Evolutionary conservation across 2,113 vertebrate species (phyloP).

Genomic region (Anthoscopus minutus): DNA sequence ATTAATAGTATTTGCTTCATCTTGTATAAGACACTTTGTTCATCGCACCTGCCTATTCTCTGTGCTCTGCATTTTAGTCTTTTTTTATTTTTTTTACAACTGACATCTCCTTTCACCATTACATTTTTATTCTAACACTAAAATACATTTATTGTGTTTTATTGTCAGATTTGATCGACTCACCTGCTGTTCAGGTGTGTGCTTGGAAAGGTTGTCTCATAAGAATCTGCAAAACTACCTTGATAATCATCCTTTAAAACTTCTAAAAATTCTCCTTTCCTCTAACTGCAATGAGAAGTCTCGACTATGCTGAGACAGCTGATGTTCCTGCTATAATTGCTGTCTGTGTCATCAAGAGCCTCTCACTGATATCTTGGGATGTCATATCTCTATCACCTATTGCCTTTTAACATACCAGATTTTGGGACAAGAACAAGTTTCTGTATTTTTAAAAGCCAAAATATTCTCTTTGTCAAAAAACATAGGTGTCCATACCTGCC

Average conservation of each 20-base stretch:
- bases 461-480: background rate
- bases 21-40: background rate
- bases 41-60: background rate
- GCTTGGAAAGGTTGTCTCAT: background rate
- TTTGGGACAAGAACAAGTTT: background rate
- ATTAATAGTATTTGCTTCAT: background rate
- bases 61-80: background rate
- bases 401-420: background rate
- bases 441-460: background rate
- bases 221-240: background rate
- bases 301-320: background rate
- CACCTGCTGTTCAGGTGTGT: background rate
- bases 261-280: background rate
- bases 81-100: background rate
- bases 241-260: background rate
- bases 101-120: background rate
- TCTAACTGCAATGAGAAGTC: background rate
- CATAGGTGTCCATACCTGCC: background rate
- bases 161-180: background rate
- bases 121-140: background rate
- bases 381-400: background rate
- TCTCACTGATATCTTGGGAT: background rate
- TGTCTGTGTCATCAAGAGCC: background rate
- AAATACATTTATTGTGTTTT: background rate
- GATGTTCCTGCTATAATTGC: background rate